Evolutionary conservation across 2,113 vertebrate genomes (phyloP).

Genomic region (Oriolus oriolus): DNA sequence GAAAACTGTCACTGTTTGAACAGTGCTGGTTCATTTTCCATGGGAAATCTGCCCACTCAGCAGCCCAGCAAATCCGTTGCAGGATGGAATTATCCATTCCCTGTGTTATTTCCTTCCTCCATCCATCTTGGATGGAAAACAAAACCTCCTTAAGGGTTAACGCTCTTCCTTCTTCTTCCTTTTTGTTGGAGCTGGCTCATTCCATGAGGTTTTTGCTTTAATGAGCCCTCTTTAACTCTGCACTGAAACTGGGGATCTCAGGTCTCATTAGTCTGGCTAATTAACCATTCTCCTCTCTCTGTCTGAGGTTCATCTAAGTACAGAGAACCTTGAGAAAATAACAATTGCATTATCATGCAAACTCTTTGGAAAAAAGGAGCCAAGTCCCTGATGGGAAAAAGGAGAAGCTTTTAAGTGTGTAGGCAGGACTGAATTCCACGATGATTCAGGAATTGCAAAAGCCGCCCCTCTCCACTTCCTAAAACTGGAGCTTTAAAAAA

Average conservation of each 20-base stretch:
- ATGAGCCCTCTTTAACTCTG: neutral
- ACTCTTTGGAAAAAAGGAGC: neutral
- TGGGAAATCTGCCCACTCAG: neutral
- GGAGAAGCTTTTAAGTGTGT: neutral
- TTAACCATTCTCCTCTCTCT: conserved; percentile 19
- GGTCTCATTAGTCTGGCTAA: conserved; percentile 43
- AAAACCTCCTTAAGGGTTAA: neutral
- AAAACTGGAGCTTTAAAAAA: neutral
- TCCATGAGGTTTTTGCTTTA: neutral
- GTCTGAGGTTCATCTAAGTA: neutral
- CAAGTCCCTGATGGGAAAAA: neutral
- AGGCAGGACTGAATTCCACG: neutral
- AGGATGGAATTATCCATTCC: neutral
- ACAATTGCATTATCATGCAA: neutral
- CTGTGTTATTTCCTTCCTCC: neutral
- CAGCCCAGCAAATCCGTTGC: neutral
- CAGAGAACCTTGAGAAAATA: conserved; percentile 4
- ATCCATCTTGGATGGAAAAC: neutral
- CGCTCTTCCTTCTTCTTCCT: neutral
- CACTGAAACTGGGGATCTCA: neutral
- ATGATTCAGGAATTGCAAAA: neutral
- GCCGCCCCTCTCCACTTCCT: neutral
- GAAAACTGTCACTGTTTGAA: neutral
- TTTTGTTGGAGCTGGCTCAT: neutral
- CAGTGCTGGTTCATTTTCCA: neutral